These are phyloP conservation scores for Araneus ventricosus DNA, from an alignment of 1,140 invertebrate species.

Conservation along the genomic window DNA sequence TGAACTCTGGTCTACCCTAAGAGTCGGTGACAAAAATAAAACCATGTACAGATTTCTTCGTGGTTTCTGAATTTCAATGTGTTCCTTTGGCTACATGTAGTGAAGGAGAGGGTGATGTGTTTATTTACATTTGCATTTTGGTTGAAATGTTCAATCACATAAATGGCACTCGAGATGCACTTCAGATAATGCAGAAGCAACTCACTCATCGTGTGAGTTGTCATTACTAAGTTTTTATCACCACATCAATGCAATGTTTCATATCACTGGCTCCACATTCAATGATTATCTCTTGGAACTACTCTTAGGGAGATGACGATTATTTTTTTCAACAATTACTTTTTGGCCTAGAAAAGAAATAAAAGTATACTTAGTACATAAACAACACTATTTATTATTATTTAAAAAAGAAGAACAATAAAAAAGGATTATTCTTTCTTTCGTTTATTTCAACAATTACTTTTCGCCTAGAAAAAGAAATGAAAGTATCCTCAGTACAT, in stretches of 20 bases:
- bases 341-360: not conserved
- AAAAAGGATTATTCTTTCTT: too few species aligned
- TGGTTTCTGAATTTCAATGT: not conserved
- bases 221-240: not conserved
- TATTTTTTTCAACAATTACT: not conserved
- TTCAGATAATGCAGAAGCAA: not conserved
- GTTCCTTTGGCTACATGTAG: conserved; percentile 27
- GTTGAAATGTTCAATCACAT: conserved; percentile 17
- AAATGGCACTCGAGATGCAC: not conserved
- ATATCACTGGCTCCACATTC: not conserved
- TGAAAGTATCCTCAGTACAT: too few species aligned
- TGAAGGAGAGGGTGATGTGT: not conserved
- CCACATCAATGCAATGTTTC: not conserved
- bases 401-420: too few species aligned
- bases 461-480: too few species aligned
- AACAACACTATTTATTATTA: too few species aligned
- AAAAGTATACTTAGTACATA: not conserved
- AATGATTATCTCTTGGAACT: not conserved
- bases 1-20: not conserved
- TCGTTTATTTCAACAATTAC: too few species aligned
- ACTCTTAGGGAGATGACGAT: not conserved
- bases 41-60: conserved; percentile 22
- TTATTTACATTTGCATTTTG: conserved; percentile 28
- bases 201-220: not conserved
- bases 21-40: conserved; percentile 34